Conservation (phyloP, 35 echinoderm and acorn worm species). For the Ophiothrix spiculata region DNA sequence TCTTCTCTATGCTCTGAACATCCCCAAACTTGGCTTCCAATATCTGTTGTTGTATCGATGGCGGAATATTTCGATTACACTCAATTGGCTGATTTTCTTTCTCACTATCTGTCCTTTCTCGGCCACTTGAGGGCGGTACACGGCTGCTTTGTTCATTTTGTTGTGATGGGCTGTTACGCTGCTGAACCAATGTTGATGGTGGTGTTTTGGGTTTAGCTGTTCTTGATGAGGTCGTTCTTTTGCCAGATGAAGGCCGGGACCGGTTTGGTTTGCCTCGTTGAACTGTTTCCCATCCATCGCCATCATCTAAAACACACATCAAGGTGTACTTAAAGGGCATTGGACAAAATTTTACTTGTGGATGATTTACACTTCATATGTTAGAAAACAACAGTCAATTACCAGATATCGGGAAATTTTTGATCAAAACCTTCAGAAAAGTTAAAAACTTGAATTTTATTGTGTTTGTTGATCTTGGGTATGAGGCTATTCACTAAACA, state of each 20-base stretch:
- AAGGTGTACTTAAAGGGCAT: background rate
- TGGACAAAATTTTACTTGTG: too few relatives aligned
- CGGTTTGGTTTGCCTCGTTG: conserved; percentile 82
- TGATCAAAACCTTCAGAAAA: too few relatives aligned
- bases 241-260: conserved; percentile 66
- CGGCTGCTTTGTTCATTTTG: background rate
- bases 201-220: background rate
- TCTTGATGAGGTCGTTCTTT: conserved; percentile 23
- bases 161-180: conserved; percentile 7
- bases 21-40: background rate
- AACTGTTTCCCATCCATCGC: conserved; percentile 89
- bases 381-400: too few relatives aligned
- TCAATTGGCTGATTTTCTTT: conserved; percentile 85
- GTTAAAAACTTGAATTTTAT: too few relatives aligned
- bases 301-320: conserved; percentile 58
- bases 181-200: background rate
- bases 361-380: too few relatives aligned
- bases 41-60: background rate
- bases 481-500: background rate
- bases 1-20: background rate
- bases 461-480: too few relatives aligned
- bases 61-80: background rate
- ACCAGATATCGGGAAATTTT: too few relatives aligned
- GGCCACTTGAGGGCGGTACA: background rate
- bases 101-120: conserved; percentile 84